phyloP scores from a whole-genome alignment of 2,113 vertebrate species.

The Lepidothrix coronata region DNA sequence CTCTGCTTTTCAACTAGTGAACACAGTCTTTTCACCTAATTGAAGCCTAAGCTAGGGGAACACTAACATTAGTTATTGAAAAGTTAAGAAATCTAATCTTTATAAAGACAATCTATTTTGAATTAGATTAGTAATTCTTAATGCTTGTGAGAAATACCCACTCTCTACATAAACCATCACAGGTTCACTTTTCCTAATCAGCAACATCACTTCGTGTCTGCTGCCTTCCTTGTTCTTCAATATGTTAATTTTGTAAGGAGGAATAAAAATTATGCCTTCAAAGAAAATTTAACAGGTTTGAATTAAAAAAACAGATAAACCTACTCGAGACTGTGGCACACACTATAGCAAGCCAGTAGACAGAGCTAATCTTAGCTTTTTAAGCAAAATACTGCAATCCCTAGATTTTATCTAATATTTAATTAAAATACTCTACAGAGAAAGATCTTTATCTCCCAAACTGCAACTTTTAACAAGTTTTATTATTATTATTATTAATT shows the following conservation, averaged over 20 bases:
- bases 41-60: not conserved
- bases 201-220: not conserved
- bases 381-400: not conserved
- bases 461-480: conserved; percentile 1
- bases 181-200: not conserved
- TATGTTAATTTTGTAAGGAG: not conserved
- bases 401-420: conserved; percentile 52
- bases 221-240: not conserved
- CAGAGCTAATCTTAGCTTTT: not conserved
- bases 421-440: conserved; percentile 27
- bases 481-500: not conserved
- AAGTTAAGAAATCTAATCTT: not conserved
- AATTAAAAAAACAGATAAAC: not conserved
- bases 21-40: not conserved
- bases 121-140: not conserved
- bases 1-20: not conserved
- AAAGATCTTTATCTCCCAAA: conserved; percentile 18
- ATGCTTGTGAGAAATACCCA: not conserved
- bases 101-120: not conserved
- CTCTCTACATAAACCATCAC: not conserved
- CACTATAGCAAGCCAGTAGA: not conserved
- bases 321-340: not conserved
- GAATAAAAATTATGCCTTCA: not conserved
- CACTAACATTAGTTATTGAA: not conserved
- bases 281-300: not conserved